Base-by-base conservation (phyloP, 2,888 invertebrate genomes). In the Temnothorax rugatulus region DNA sequence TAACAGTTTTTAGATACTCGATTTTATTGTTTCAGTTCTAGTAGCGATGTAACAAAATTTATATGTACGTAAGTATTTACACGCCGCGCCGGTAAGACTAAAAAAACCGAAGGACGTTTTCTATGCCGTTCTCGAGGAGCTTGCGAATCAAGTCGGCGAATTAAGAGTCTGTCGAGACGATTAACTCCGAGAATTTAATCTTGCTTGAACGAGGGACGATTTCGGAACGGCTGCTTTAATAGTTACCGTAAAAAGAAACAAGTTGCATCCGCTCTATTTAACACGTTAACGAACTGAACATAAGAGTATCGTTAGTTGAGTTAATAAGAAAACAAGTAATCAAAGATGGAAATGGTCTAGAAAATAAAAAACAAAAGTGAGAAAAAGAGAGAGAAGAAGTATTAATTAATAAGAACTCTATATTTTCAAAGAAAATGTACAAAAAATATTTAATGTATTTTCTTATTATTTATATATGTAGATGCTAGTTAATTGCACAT, bases 181-280 rank as follows among this genome's bases (percentile, higher is more conserved):
- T 92, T 92, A 92, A 92, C 90, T 90, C 88, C 82, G 90, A 90
- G 91, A 92, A 92, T 92, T 92, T 92, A 92, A 92, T 92, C 91
- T 92, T 86, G 88, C 87, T 90, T 92, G 92, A 92, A 92, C 92
- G 92, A 92, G 92, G 88, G 88, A 92, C 91, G 91, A 92, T 92
- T 91, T 93, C 84, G 84, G 89, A 85, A 86, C 89, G 84, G 79
- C 86, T 85, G 74, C 84, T 91, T 90, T 90, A 90, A 87, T 88
- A 86, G 89, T 89, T 85, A 69, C 83, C 50, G 71, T 63, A 38
- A 87, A 86, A 90, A 90, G 82, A 89, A 89, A 47, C 15, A 34
- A 71, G 34, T 57, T 47, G 44, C 47, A 52, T 79, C 59, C 47
- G 69, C 66, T 34, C 47, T 73, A 47, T 52, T 61, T 25, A 88